A percentile compares a stretch with the other conserved stretches of the same genome.
Conservation (phyloP, 2,797 vertebrate species). For the Tiaroga cobitis region DNA sequence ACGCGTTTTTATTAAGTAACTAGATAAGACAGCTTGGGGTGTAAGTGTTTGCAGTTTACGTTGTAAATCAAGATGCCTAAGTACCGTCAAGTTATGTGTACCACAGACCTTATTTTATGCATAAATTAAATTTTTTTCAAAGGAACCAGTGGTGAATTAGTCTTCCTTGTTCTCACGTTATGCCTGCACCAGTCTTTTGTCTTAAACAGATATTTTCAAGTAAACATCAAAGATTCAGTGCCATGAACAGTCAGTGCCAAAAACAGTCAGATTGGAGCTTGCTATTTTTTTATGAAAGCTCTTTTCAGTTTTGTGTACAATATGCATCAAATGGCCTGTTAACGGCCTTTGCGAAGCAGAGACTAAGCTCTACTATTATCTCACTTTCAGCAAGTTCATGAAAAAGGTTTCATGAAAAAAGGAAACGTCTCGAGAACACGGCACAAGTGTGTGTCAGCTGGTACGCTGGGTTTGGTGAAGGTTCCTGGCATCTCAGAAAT, state of each 20-base stretch:
- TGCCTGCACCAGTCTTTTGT: not conserved
- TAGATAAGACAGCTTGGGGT: too few species aligned
- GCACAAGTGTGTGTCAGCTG: conserved; percentile 5
- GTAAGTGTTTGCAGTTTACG: too few species aligned
- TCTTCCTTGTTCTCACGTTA: too few species aligned
- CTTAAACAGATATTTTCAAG: not conserved
- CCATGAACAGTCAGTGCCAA: too few species aligned
- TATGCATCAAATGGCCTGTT: not conserved
- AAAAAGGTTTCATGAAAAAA: conserved; percentile 45
- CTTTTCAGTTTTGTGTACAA: not conserved
- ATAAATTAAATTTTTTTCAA: too few species aligned
- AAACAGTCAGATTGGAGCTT: not conserved
- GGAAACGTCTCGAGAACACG: conserved; percentile 52
- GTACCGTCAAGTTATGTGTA: too few species aligned
- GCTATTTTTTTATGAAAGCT: not conserved
- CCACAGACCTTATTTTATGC: too few species aligned
- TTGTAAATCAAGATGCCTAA: too few species aligned
- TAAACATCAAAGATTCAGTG: not conserved
- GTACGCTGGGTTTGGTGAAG: conserved; percentile 11
- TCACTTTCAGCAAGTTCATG: conserved; percentile 60
- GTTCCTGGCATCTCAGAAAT: conserved; percentile 62
- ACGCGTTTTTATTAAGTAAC: too few species aligned
- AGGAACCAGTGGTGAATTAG: too few species aligned
- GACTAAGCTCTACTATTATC: conserved; percentile 50
- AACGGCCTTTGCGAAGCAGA: not conserved